Percentiles rank a stretch among this genome's conserved stretches.
Conservation (phyloP, 2,797 vertebrate genomes). For the Sebastes oblongus region DNA sequence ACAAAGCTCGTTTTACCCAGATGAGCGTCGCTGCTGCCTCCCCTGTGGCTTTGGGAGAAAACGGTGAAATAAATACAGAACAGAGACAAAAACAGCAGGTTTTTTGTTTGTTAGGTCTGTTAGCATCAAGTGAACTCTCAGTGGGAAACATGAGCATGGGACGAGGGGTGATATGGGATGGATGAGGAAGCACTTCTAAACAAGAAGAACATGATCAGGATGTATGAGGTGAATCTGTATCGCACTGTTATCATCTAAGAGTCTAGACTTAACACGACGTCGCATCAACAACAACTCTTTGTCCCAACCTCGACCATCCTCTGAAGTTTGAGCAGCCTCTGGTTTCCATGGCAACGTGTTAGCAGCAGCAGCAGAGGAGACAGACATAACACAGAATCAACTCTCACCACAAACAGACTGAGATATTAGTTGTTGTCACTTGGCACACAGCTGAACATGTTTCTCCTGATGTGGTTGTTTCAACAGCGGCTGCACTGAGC, state of each 20-base stretch:
- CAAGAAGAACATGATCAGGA: neutral
- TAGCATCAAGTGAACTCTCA: conserved; percentile 33
- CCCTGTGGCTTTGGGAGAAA: conserved; percentile 62
- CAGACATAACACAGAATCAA: neutral
- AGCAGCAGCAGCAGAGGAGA: conserved; percentile 28
- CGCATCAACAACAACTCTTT: neutral
- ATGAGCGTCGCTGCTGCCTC: conserved; percentile 57
- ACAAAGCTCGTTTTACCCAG: conserved; percentile 71
- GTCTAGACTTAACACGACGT: neutral
- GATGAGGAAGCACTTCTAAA: conserved; percentile 33
- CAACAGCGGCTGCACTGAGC: neutral
- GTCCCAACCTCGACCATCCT: neutral
- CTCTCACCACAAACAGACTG: conserved; percentile 25
- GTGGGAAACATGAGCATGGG: conserved; percentile 17
- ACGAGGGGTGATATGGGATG: conserved; percentile 16
- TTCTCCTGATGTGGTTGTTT: conserved; percentile 6
- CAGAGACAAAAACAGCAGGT: conserved; percentile 57
- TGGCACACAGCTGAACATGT: neutral
- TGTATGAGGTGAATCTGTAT: neutral
- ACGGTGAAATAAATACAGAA: conserved; percentile 62
- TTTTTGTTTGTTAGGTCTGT: conserved; percentile 50
- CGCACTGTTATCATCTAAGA: neutral
- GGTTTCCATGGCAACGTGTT: conserved; percentile 54
- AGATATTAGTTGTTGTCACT: conserved; percentile 3
- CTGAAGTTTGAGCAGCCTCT: conserved; percentile 26